phyloP scores from a whole-genome alignment of 2,797 vertebrate genomes.

The Myotis myotis region DNA sequence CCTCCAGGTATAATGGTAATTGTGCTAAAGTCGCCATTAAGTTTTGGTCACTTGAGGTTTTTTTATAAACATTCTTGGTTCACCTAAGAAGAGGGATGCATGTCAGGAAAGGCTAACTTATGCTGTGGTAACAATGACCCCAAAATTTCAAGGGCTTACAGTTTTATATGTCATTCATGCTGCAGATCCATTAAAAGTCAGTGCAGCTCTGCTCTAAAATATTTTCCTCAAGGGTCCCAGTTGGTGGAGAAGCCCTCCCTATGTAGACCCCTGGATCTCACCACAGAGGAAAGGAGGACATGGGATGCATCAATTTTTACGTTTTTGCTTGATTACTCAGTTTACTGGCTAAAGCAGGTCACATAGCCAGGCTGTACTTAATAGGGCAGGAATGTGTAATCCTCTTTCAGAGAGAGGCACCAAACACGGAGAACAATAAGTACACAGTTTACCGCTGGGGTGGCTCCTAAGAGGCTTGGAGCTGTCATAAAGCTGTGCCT shows the following conservation, averaged over 20 bases:
- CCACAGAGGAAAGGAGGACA: not conserved
- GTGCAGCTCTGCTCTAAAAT: not conserved
- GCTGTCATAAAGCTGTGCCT: not conserved
- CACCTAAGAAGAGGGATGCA: not conserved
- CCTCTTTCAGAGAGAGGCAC: not conserved
- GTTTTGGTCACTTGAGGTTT: conserved; percentile 2
- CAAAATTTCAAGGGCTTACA: not conserved
- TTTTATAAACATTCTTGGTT: not conserved
- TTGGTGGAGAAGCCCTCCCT: not conserved
- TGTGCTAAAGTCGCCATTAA: not conserved
- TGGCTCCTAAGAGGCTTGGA: not conserved
- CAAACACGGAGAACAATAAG: not conserved
- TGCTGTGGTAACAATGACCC: not conserved
- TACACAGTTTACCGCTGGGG: not conserved
- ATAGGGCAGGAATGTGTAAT: not conserved
- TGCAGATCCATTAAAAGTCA: not conserved
- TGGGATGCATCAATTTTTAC: not conserved
- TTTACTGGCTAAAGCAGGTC: not conserved
- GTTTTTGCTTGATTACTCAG: conserved; percentile 1
- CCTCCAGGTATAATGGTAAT: not conserved
- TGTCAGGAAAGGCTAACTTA: not conserved
- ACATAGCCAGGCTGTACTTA: not conserved
- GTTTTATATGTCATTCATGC: not conserved
- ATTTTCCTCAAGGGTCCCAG: not conserved
- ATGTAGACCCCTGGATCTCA: not conserved